Evolutionary conservation across 1,140 invertebrate species (phyloP).

Genomic region (Bombus ignitus): DNA sequence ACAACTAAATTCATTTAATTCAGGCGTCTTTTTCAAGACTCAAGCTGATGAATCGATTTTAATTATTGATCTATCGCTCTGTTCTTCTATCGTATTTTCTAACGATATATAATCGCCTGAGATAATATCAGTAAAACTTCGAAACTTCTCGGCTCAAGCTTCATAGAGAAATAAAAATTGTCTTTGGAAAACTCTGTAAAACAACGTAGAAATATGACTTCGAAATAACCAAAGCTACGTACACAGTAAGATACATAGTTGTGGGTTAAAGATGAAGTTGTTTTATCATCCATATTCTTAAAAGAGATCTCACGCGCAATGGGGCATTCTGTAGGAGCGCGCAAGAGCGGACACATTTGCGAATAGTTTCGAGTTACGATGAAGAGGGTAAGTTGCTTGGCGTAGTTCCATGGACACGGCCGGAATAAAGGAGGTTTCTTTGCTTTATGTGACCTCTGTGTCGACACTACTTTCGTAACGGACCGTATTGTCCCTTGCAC

Average conservation of each 20-base stretch:
- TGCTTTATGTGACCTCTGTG: conserved; percentile 2
- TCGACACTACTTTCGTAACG: background rate
- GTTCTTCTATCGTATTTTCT: too few relatives aligned
- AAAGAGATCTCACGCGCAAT: background rate
- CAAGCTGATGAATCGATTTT: too few relatives aligned
- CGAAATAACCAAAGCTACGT: background rate
- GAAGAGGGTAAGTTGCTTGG: background rate
- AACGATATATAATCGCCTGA: too few relatives aligned
- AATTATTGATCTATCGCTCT: too few relatives aligned
- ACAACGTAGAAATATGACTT: background rate
- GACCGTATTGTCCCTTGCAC: background rate
- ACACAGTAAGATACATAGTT: background rate
- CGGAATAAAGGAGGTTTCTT: conserved; percentile 13
- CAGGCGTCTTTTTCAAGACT: too few relatives aligned
- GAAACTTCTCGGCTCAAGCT: background rate
- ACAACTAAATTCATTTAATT: too few relatives aligned
- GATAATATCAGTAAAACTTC: background rate
- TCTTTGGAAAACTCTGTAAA: background rate
- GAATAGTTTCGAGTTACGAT: background rate
- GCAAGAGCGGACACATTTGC: background rate
- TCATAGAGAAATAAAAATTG: background rate
- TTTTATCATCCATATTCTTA: background rate
- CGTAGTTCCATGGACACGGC: background rate
- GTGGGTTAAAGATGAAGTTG: background rate
- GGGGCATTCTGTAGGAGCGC: background rate